These are phyloP conservation scores for Azorinus chamasolen DNA, from an alignment of 2,888 invertebrate genomes.

Conservation along the genomic window DNA sequence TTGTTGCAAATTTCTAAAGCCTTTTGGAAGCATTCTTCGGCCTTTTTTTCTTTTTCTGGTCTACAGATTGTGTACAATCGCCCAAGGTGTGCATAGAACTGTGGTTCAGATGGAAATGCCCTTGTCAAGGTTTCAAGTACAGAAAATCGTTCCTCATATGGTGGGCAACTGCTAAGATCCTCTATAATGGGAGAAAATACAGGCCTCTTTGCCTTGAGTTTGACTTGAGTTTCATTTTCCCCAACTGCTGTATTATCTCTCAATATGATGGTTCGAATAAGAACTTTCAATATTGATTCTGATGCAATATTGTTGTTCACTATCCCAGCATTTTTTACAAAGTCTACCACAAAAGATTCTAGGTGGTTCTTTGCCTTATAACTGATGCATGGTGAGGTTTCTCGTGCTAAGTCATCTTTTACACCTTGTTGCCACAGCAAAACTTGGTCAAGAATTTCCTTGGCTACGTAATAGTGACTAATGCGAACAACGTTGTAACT, in stretches of 20 bases:
- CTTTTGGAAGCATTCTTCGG: constrained; percentile 45
- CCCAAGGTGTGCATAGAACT: constrained; percentile 63
- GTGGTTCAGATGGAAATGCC: constrained; percentile 57
- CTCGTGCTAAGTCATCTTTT: neutral
- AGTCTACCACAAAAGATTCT: constrained; percentile 47
- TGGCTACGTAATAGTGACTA: constrained; percentile 62
- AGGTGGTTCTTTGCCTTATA: constrained; percentile 49
- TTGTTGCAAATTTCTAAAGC: constrained; percentile 52
- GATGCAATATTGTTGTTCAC: constrained; percentile 17
- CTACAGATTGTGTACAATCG: constrained; percentile 53
- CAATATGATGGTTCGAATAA: constrained; percentile 65
- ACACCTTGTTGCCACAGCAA: constrained; percentile 16
- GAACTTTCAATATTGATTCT: constrained; percentile 39
- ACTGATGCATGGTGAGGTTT: constrained; percentile 33
- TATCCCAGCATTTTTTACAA: constrained; percentile 58
- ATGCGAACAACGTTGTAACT: constrained; percentile 52
- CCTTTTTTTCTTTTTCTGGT: constrained; percentile 53
- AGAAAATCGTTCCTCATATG: constrained; percentile 62
- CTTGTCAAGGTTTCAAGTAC: constrained; percentile 47
- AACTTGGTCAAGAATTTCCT: constrained; percentile 65
- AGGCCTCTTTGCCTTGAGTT: constrained; percentile 28
- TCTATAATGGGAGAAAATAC: constrained; percentile 59
- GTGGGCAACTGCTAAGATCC: constrained; percentile 38
- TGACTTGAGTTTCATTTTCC: constrained; percentile 46
- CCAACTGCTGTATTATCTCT: constrained; percentile 60